phyloP scores from a whole-genome alignment of 1,140 invertebrate species.

The Euwallacea fornicatus region DNA sequence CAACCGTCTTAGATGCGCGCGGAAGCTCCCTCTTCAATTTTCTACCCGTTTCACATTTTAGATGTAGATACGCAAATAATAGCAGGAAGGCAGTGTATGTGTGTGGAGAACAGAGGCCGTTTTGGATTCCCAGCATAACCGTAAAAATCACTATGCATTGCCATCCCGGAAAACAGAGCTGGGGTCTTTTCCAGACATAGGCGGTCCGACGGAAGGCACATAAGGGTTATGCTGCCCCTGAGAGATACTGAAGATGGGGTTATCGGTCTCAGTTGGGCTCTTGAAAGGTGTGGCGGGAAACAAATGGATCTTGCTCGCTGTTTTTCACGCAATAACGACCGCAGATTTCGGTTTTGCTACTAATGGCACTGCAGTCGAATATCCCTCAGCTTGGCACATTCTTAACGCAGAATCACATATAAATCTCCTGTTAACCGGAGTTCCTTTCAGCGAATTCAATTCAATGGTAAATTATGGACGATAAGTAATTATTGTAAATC shows the following conservation, averaged over 20 bases:
- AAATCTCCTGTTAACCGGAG: not conserved
- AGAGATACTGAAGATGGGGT: slow-evolving; percentile 51
- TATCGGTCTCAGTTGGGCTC: slow-evolving; percentile 51
- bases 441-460: too few species aligned
- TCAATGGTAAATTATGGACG: too few species aligned
- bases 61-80: slow-evolving; percentile 49
- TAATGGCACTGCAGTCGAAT: slow-evolving; percentile 23
- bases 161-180: slow-evolving; percentile 29
- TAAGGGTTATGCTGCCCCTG: slow-evolving; percentile 54
- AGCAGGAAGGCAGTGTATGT: slow-evolving; percentile 38
- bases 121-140: slow-evolving; percentile 53
- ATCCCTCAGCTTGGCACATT: not conserved
- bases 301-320: slow-evolving; percentile 48
- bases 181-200: slow-evolving; percentile 33
- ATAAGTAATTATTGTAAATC: too few species aligned
- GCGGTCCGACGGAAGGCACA: slow-evolving; percentile 37
- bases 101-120: slow-evolving; percentile 43
- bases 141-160: slow-evolving; percentile 55
- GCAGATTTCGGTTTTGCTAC: slow-evolving; percentile 43
- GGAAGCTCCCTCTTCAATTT: slow-evolving; percentile 47
- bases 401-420: slow-evolving; percentile 14
- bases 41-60: slow-evolving; percentile 48
- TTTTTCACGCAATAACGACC: slow-evolving; percentile 49
- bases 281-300: slow-evolving; percentile 52
- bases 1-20: slow-evolving; percentile 39